Evolutionary conservation across 1,140 invertebrate species (phyloP).

Genomic region (Drosophila kohkoa): DNA sequence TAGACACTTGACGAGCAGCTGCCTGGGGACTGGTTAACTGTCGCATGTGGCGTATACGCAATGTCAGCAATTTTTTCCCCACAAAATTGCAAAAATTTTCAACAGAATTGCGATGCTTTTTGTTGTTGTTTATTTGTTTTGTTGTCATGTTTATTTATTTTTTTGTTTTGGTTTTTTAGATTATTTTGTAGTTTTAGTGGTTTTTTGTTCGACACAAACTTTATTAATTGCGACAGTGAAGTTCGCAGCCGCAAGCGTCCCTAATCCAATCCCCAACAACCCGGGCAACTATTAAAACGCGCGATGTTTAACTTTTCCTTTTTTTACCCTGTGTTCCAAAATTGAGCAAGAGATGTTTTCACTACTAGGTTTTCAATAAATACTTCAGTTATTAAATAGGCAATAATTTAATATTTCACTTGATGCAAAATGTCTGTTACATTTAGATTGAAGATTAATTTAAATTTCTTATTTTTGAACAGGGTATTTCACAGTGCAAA

Average conservation of each 20-base stretch:
- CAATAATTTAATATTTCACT: no score
- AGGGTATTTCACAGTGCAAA: slow-evolving; percentile 1
- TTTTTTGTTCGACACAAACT: slow-evolving; percentile 64
- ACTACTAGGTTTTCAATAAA: no score
- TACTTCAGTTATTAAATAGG: no score
- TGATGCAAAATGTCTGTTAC: no score
- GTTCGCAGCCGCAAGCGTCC: slow-evolving; percentile 44
- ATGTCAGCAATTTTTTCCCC: slow-evolving; percentile 60
- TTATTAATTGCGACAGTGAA: slow-evolving; percentile 79
- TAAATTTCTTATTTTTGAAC: neutral
- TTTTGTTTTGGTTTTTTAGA: slow-evolving; percentile 17
- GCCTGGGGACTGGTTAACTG: slow-evolving; percentile 29
- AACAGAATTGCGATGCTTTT: slow-evolving; percentile 35
- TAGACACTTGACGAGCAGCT: slow-evolving; percentile 43
- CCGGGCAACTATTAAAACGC: slow-evolving; percentile 50
- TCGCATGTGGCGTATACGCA: slow-evolving; percentile 58
- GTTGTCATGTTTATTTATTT: neutral
- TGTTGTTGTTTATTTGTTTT: slow-evolving; percentile 19
- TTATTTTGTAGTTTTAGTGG: neutral
- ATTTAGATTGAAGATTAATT: no score
- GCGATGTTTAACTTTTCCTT: slow-evolving; percentile 31
- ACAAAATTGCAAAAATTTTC: slow-evolving; percentile 62
- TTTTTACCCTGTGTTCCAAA: slow-evolving; percentile 16
- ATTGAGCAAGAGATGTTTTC: neutral
- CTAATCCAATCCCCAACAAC: slow-evolving; percentile 17